Evolutionary conservation across 2,797 vertebrate genomes (phyloP).

Genomic region (Acropternis orthonyx): DNA sequence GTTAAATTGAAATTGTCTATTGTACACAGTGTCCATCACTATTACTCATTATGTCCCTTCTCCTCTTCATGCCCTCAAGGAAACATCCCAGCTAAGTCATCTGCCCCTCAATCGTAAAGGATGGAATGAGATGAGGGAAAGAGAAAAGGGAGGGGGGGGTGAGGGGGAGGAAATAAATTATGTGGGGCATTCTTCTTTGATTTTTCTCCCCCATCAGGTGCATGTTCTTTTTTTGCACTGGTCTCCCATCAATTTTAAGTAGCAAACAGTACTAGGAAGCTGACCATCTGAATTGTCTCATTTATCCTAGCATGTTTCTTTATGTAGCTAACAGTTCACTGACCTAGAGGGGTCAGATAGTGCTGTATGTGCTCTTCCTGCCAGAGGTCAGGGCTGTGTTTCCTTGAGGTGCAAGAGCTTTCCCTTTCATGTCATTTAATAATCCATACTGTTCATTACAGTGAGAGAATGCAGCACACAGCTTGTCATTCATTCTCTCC

Average conservation of each 20-base stretch:
- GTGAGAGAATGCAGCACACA: background rate
- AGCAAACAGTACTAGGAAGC: background rate
- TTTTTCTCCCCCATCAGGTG: background rate
- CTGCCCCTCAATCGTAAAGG: rapidly evolving
- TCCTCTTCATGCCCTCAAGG: background rate
- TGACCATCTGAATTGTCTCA: background rate
- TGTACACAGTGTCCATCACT: background rate
- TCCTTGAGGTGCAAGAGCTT: background rate
- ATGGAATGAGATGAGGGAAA: background rate
- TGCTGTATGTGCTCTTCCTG: background rate
- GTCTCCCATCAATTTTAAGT: background rate
- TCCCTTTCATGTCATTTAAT: background rate
- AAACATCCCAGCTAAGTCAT: background rate
- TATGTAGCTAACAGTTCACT: background rate
- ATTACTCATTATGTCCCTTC: background rate
- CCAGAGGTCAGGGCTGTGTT: background rate
- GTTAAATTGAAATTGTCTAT: background rate
- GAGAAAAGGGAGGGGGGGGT: background rate
- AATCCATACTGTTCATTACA: background rate
- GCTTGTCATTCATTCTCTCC: background rate
- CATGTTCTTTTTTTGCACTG: background rate
- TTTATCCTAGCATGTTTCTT: background rate
- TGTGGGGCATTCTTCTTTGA: background rate
- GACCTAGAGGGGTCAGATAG: background rate
- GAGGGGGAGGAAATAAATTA: rapidly evolving